A percentile compares a stretch with the other conserved stretches of the same genome.
These are phyloP conservation scores for Pongo abelii DNA, from an alignment of 2,113 vertebrate genomes.

Conservation along the genomic window DNA sequence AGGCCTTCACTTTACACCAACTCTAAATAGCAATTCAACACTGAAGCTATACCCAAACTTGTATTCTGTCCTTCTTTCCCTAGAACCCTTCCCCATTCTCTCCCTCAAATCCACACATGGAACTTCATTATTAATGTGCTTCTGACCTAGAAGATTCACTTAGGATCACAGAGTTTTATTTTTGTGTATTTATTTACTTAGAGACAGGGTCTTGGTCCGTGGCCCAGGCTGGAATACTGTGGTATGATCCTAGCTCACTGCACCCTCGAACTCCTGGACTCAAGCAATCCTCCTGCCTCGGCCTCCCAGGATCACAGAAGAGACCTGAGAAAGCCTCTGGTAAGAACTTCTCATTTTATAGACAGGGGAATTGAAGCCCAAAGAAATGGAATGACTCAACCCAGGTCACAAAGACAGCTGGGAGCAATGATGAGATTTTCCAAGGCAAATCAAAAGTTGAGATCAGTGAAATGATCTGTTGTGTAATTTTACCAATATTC, in stretches of 20 bases:
- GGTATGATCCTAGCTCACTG: too few relatives aligned
- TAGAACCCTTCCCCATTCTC: constrained; percentile 3
- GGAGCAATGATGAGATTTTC: background rate
- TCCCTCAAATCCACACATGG: background rate
- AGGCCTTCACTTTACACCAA: constrained; percentile 40
- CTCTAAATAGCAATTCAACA: constrained; percentile 48
- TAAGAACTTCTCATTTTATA: constrained; percentile 42
- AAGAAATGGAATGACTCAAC: background rate
- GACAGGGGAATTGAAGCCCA: background rate
- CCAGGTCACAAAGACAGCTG: background rate
- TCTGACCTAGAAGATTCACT: background rate
- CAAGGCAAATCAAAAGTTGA: background rate
- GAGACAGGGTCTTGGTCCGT: too few relatives aligned
- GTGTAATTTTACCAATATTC: background rate
- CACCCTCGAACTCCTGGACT: too few relatives aligned
- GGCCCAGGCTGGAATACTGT: too few relatives aligned
- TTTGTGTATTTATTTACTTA: too few relatives aligned
- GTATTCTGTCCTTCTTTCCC: background rate
- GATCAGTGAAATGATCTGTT: background rate
- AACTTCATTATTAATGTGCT: constrained; percentile 24
- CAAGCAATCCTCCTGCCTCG: too few relatives aligned
- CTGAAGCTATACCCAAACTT: background rate
- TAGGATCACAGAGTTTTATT: constrained; percentile 9
- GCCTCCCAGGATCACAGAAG: background rate
- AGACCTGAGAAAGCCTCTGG: background rate